Percentiles rank a stretch among this genome's conserved stretches.
These are phyloP conservation scores for Monopterus albus DNA, from an alignment of 2,113 vertebrate genomes.

Conservation along the genomic window DNA sequence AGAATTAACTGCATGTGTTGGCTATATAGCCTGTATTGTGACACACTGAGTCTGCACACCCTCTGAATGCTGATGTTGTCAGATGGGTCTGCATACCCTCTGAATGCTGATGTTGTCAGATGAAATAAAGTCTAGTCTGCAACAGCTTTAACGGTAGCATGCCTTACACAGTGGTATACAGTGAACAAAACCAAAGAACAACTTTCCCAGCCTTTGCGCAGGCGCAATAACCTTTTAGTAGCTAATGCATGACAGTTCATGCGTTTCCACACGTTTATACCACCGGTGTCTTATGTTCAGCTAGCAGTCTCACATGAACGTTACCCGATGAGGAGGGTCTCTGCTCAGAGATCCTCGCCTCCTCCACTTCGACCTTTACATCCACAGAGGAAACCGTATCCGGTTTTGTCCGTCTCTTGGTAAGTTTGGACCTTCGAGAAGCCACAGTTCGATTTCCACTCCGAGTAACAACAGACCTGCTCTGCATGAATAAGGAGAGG, in stretches of 20 bases:
- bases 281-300: not conserved
- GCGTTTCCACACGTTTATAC: not conserved
- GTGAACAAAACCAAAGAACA: no score
- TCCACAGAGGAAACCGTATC: constrained; percentile 23
- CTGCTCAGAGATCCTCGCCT: constrained; percentile 45
- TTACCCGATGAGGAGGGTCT: constrained; percentile 42
- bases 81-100: no score
- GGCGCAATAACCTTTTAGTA: not conserved
- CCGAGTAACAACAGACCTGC: constrained; percentile 19
- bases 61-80: no score
- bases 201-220: not conserved
- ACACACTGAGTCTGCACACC: no score
- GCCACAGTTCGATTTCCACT: not conserved
- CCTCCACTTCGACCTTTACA: constrained; percentile 69
- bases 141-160: no score
- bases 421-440: constrained; percentile 42
- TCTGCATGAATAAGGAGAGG: constrained; percentile 70
- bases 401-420: not conserved
- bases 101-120: no score
- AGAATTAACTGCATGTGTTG: no score
- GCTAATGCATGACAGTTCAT: not conserved
- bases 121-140: no score
- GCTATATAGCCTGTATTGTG: no score
- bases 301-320: not conserved
- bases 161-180: no score